These are phyloP conservation scores for Piscicola geometra DNA, from an alignment of 2,888 invertebrate genomes.

Conservation along the genomic window DNA sequence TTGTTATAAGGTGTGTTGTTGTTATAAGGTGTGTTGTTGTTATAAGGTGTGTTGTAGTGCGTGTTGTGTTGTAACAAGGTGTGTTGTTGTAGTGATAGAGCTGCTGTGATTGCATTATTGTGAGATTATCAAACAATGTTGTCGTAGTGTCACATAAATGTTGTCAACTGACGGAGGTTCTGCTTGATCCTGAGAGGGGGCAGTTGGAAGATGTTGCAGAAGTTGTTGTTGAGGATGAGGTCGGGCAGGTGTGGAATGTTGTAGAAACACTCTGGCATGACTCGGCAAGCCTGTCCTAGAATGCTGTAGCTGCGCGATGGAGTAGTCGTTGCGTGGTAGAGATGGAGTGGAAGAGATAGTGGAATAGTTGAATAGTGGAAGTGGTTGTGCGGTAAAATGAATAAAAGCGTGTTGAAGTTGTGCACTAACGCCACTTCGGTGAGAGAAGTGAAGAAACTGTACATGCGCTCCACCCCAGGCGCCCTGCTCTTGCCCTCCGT, in stretches of 20 bases:
- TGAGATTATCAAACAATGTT: neutral
- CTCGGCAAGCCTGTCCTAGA: conserved; percentile 71
- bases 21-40: too few species aligned
- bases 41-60: too few species aligned
- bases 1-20: too few species aligned
- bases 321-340: neutral
- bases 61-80: too few species aligned
- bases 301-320: conserved; percentile 65
- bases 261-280: conserved; percentile 81
- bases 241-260: conserved; percentile 70
- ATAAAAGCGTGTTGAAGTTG: too few species aligned
- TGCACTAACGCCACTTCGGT: neutral
- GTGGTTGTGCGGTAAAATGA: too few species aligned
- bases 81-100: too few species aligned
- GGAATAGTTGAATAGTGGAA: neutral
- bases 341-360: neutral
- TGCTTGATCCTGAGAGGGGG: conserved; percentile 81
- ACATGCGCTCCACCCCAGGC: too few species aligned
- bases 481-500: too few species aligned
- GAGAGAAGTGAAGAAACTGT: too few species aligned
- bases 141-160: conserved; percentile 47
- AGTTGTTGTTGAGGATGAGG: conserved; percentile 69
- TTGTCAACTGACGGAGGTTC: conserved; percentile 66
- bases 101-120: neutral
- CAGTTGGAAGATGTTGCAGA: conserved; percentile 67